Conservation (phyloP, 2,888 invertebrate species). For the Hypselothyrea guttata region DNA sequence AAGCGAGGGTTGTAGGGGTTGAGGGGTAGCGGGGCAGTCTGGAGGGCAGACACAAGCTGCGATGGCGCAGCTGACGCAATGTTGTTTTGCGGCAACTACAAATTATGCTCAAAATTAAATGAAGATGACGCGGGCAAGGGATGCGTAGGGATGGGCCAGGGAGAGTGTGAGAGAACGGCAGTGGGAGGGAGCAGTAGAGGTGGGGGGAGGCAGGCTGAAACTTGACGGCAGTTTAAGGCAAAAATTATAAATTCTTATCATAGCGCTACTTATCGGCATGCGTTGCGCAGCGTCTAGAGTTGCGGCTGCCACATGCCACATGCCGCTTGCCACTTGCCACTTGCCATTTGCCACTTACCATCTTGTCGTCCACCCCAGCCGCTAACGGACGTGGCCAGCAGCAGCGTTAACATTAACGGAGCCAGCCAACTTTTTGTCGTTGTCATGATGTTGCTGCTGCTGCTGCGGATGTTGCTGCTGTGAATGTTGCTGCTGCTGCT, state of each 20-base stretch:
- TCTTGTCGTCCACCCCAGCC: constrained; percentile 80
- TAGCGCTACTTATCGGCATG: constrained; percentile 68
- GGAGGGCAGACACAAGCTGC: constrained; percentile 29
- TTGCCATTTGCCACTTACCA: constrained; percentile 80
- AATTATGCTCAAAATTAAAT: constrained; percentile 71
- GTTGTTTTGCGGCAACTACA: constrained; percentile 49
- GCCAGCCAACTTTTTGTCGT: constrained; percentile 67
- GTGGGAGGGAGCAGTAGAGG: background rate
- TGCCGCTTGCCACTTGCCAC: no score
- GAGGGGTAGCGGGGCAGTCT: background rate
- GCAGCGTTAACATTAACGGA: constrained; percentile 70
- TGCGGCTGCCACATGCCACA: constrained; percentile 47
- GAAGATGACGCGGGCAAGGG: constrained; percentile 43
- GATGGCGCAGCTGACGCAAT: constrained; percentile 65
- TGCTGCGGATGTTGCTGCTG: constrained; percentile 18
- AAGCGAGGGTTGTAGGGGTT: background rate
- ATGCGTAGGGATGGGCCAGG: background rate
- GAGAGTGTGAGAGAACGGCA: background rate
- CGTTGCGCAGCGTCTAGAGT: constrained; percentile 44
- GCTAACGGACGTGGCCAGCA: constrained; percentile 76
- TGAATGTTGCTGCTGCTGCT: constrained; percentile 40
- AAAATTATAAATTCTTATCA: constrained; percentile 74
- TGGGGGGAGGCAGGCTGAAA: background rate
- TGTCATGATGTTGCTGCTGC: constrained; percentile 54
- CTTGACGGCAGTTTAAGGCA: constrained; percentile 32